Percentiles rank a stretch among this genome's conserved stretches.
These are phyloP conservation scores for Gonatopus flavifemur DNA, from an alignment of 1,140 invertebrate species.

Conservation along the genomic window DNA sequence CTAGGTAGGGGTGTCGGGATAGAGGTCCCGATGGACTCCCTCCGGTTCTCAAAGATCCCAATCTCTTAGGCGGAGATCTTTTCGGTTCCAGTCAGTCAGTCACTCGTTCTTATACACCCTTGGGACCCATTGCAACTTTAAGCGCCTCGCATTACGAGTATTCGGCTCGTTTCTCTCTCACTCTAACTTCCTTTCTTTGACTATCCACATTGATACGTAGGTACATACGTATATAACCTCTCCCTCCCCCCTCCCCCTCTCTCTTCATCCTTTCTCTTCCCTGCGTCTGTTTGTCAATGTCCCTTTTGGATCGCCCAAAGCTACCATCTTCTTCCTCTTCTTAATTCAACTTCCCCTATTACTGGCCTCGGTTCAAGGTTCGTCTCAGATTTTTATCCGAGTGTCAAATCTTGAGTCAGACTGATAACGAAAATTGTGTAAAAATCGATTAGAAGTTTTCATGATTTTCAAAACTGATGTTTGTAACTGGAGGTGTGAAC, in stretches of 20 bases:
- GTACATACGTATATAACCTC: too few relatives aligned
- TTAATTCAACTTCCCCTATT: conserved; percentile 27
- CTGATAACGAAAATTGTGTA: not conserved
- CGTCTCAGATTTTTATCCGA: not conserved
- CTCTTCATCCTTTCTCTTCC: not conserved
- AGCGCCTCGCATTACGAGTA: conserved; percentile 45
- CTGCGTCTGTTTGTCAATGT: too few relatives aligned
- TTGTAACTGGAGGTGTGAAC: too few relatives aligned
- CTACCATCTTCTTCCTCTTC: conserved; percentile 25
- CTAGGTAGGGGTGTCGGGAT: too few relatives aligned
- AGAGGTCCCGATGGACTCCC: conserved; percentile 16
- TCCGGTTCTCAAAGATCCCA: conserved; percentile 27
- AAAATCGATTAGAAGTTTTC: not conserved
- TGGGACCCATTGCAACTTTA: conserved; percentile 47
- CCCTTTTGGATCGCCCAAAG: conserved; percentile 20
- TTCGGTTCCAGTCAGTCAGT: conserved; percentile 37
- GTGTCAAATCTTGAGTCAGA: not conserved
- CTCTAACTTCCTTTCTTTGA: not conserved
- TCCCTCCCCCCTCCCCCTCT: not conserved
- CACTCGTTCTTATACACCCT: conserved; percentile 36
- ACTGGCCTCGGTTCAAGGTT: not conserved
- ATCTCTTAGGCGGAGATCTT: conserved; percentile 40
- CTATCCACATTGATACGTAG: too few relatives aligned
- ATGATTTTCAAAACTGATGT: too few relatives aligned
- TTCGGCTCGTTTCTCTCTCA: conserved; percentile 39